Evolutionary conservation across 2,888 invertebrate species (phyloP).

Genomic region (Philhelius pedissequus): DNA sequence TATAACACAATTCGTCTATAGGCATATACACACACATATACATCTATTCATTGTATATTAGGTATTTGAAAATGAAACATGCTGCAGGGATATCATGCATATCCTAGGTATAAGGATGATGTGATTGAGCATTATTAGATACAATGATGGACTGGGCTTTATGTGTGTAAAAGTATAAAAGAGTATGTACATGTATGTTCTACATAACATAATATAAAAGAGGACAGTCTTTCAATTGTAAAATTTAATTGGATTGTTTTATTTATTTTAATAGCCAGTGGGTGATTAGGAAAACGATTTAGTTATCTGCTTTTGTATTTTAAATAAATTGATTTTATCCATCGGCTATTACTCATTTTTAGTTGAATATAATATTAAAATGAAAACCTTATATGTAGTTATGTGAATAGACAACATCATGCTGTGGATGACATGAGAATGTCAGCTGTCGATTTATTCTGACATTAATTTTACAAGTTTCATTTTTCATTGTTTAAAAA

Average conservation of each 20-base stretch:
- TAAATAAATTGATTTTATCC: constrained; percentile 26
- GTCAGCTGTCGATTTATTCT: not conserved
- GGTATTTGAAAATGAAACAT: constrained; percentile 11
- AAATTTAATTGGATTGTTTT: constrained; percentile 60
- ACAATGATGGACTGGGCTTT: constrained; percentile 21
- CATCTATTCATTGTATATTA: not conserved
- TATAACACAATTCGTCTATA: not conserved
- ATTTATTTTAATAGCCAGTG: constrained; percentile 43
- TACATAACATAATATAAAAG: not conserved
- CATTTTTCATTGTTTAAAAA: too few relatives aligned
- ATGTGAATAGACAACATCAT: not conserved
- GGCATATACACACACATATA: not conserved
- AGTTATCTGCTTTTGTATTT: constrained; percentile 30
- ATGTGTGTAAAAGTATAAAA: not conserved
- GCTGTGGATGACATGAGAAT: not conserved
- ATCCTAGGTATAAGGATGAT: constrained; percentile 4
- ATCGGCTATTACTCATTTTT: not conserved
- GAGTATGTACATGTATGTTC: not conserved
- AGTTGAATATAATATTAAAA: not conserved
- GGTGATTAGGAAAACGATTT: constrained; percentile 50
- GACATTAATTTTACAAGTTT: not conserved
- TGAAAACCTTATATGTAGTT: not conserved
- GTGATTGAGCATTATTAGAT: constrained; percentile 47
- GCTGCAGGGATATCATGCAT: constrained; percentile 23
- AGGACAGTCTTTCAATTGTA: constrained; percentile 30